A percentile compares a stretch with the other conserved stretches of the same genome.
These are phyloP conservation scores for Anthonomus grandis DNA, from an alignment of 1,140 invertebrate species.

Conservation along the genomic window DNA sequence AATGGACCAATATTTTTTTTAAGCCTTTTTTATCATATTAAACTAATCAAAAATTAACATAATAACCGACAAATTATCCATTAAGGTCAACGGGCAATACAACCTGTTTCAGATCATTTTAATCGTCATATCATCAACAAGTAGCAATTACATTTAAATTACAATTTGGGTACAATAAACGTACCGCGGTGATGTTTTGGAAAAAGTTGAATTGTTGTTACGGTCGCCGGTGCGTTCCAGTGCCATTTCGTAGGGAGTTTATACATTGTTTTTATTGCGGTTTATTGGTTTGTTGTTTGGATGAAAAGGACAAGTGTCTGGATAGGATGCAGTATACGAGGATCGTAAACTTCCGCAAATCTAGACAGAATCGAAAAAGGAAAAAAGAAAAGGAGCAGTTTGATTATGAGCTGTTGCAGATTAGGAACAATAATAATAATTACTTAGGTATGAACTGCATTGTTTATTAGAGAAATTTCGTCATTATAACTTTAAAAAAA, in stretches of 20 bases:
- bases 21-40: too few species aligned
- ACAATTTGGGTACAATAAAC: background rate
- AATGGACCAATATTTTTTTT: too few species aligned
- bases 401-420: conserved; percentile 3
- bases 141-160: conserved; percentile 2
- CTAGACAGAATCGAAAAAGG: background rate
- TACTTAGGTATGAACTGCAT: conserved; percentile 11
- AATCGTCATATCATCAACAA: background rate
- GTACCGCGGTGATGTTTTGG: background rate
- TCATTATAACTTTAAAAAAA: too few species aligned
- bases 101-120: too few species aligned
- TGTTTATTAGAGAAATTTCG: background rate
- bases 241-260: conserved; percentile 7
- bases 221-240: conserved; percentile 8
- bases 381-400: background rate
- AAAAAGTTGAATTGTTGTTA: background rate
- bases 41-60: too few species aligned
- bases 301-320: background rate
- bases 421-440: conserved; percentile 5
- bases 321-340: background rate
- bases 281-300: conserved; percentile 4
- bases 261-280: conserved; percentile 7
- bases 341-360: too few species aligned
- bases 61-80: too few species aligned
- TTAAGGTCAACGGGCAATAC: too few species aligned